Evolutionary conservation across 1,140 invertebrate species (phyloP), one percentile per base, ranked within the genome.

Genomic region (Nephotettix cincticeps): DNA sequence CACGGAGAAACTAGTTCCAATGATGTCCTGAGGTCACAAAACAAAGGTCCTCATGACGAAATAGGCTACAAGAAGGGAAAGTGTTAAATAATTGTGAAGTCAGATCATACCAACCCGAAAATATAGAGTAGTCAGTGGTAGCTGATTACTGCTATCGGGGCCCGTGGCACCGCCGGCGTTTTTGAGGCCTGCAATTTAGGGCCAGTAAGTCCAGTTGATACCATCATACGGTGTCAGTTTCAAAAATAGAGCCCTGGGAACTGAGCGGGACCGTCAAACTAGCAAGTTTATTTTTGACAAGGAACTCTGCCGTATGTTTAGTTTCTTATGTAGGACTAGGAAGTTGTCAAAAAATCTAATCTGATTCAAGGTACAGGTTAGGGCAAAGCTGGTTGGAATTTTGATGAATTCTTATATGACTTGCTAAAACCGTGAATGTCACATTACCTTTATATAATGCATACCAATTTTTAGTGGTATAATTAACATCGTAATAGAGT

Each of bases 191-290:
- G 56, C 56, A 61, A 61, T 61, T 61, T 61, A 27, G 23, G 13
- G 4, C 56, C 27, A 27, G 56, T 61, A 61, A 61, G 56, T 61
- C 56, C 14, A 29, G 27, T 29, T 61, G 56, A 61, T 61, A 61
- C 56, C 56, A 61, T 61, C 56, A 23, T 25, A 27, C 56, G 56
- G 56, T 61, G 56, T 61, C 56, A 61, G 56, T 61, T 61, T 61
- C 56, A 19, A 17, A 51, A 17, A 51, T 17, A 19, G 47, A 17
- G 47, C 21, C 47, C 21, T 51, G 47, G 56, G 56, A 29, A 36
- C 25, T 29, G 13, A 27, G 25, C 14, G 6, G 25, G 13, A 4
- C 56, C 56, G 56, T 61, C 56, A 61, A 61, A 61, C 4, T 61
- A 3, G 23, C 28, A n/a, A 61, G 13, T 61, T 61, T 61, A 61